Evolutionary conservation across 2,888 invertebrate genomes (phyloP).

Genomic region (Omphaloscelis lunosa): DNA sequence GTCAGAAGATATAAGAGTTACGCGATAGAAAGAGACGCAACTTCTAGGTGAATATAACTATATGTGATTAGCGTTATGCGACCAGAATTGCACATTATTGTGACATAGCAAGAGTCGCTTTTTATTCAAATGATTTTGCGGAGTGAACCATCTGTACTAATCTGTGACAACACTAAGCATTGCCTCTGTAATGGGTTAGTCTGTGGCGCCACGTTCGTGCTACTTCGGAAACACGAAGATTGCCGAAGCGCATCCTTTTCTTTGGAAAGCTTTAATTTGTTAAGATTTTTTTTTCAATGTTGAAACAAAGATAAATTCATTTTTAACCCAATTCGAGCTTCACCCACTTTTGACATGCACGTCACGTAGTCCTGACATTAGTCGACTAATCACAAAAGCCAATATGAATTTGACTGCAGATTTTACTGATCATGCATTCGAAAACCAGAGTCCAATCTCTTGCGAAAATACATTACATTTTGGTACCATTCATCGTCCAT

Average conservation of each 20-base stretch:
- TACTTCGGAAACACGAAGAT: not conserved
- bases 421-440: not conserved
- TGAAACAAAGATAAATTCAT: not conserved
- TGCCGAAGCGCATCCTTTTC: not conserved
- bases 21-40: too few species aligned
- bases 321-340: not conserved
- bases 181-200: not conserved
- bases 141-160: too few species aligned
- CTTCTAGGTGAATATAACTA: too few species aligned
- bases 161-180: too few species aligned
- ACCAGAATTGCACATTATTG: too few species aligned
- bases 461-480: conserved; percentile 8
- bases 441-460: not conserved
- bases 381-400: not conserved
- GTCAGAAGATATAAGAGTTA: too few species aligned
- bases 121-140: too few species aligned
- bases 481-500: conserved; percentile 27
- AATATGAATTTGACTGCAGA: too few species aligned
- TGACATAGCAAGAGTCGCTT: too few species aligned
- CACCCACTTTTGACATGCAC: not conserved
- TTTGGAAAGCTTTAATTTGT: not conserved
- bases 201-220: not conserved
- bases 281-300: not conserved
- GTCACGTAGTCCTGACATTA: not conserved
- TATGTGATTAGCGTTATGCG: too few species aligned